A percentile compares a stretch with the other conserved stretches of the same genome.
Conservation (phyloP, 2,888 invertebrate genomes). For the Esperia sulphurella region DNA sequence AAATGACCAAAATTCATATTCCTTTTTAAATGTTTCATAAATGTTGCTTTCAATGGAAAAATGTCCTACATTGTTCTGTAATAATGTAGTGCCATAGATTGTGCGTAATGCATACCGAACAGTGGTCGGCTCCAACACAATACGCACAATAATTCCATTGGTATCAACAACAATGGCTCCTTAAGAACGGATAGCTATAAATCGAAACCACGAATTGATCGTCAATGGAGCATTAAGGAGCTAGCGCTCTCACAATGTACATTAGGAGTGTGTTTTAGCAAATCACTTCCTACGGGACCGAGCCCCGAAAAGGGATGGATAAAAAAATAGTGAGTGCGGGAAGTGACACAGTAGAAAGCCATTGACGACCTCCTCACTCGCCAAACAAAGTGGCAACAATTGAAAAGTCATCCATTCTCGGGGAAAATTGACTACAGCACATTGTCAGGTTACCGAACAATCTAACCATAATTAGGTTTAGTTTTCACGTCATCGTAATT, state of each 20-base stretch:
- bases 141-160: conserved; percentile 60
- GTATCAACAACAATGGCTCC: conserved; percentile 59
- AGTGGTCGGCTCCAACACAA: conserved; percentile 36
- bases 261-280: conserved; percentile 75
- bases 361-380: conserved; percentile 48
- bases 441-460: conserved; percentile 49
- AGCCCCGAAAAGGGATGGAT: conserved; percentile 50
- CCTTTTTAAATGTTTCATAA: background rate
- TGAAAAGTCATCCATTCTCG: conserved; percentile 69
- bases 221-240: conserved; percentile 70
- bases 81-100: conserved; percentile 4
- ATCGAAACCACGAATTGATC: conserved; percentile 65
- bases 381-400: conserved; percentile 63
- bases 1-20: no score
- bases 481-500: no score
- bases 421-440: conserved; percentile 39
- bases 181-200: conserved; percentile 67
- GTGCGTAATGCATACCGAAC: conserved; percentile 35
- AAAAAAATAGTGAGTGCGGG: conserved; percentile 69
- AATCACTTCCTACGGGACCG: conserved; percentile 68
- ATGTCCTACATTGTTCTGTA: conserved; percentile 2
- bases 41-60: background rate
- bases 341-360: conserved; percentile 69
- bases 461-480: no score
- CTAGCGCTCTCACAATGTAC: conserved; percentile 68